A percentile compares a stretch with the other conserved stretches of the same genome.
Conservation (phyloP, 2,113 vertebrate genomes). For the Phylloscopus trochiloides region DNA sequence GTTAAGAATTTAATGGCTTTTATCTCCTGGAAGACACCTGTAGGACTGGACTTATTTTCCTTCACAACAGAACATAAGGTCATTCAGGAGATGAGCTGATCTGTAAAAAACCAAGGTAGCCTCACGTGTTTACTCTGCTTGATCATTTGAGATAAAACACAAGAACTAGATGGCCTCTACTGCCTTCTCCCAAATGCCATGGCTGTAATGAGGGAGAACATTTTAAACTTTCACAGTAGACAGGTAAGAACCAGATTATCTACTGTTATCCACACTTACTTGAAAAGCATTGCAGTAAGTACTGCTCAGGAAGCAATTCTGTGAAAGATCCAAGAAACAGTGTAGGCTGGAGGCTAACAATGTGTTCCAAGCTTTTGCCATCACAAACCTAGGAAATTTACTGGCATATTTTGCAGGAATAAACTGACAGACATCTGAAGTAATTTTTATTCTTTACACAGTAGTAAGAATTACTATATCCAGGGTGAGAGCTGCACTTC, state of each 20-base stretch:
- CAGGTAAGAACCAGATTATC: background rate
- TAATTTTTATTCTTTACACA: background rate
- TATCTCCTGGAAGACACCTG: background rate
- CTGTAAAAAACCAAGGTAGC: background rate
- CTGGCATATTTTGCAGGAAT: background rate
- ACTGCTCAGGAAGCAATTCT: background rate
- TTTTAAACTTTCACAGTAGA: background rate
- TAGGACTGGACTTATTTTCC: background rate
- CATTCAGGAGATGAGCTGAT: background rate
- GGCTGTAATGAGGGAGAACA: background rate
- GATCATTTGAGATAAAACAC: background rate
- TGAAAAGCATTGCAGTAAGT: background rate
- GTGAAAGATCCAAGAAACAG: background rate
- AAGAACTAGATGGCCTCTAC: background rate
- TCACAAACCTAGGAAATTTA: background rate
- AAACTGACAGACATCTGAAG: background rate
- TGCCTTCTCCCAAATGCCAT: background rate
- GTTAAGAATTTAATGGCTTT: background rate
- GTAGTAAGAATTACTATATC: background rate
- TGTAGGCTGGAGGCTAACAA: background rate
- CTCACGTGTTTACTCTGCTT: background rate
- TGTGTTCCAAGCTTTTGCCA: background rate
- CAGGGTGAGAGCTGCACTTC: background rate
- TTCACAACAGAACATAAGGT: background rate
- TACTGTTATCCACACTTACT: background rate